phyloP scores from a whole-genome alignment of 2,113 vertebrate species.

The Camelus dromedarius region DNA sequence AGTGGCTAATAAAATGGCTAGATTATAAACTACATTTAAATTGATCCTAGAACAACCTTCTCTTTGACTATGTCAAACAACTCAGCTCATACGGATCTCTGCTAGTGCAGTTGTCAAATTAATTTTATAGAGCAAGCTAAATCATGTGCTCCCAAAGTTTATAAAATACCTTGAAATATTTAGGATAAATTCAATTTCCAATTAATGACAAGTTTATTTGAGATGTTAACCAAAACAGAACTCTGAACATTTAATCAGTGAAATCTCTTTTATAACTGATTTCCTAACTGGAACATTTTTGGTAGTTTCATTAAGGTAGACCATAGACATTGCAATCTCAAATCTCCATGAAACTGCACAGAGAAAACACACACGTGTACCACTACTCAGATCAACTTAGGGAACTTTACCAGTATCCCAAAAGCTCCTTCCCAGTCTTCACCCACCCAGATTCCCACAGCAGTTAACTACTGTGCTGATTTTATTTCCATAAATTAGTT shows the following conservation, averaged over 20 bases:
- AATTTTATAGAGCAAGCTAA: conserved; percentile 41
- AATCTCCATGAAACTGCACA: background rate
- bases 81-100: conserved; percentile 3
- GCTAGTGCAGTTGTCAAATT: background rate
- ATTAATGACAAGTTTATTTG: background rate
- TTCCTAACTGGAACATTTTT: background rate
- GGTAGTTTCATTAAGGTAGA: conserved; percentile 6
- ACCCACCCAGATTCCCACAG: background rate
- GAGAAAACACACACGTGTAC: background rate
- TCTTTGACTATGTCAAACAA: conserved; percentile 22
- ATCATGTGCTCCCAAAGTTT: background rate
- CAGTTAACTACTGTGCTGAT: background rate
- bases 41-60: background rate
- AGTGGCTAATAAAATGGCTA: conserved; percentile 1
- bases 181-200: conserved; percentile 26
- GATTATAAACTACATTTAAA: conserved; percentile 25
- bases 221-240: conserved; percentile 28
- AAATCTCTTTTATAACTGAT: background rate
- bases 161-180: conserved; percentile 37
- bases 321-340: background rate
- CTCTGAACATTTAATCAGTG: background rate
- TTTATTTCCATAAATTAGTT: background rate
- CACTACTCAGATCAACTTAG: background rate
- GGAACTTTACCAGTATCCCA: background rate
- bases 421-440: background rate